Percentiles rank a stretch among this genome's conserved stretches.
Evolutionary conservation across 1,140 invertebrate species (phyloP).

Genomic region (Gyrodactylus bullatarudis): DNA sequence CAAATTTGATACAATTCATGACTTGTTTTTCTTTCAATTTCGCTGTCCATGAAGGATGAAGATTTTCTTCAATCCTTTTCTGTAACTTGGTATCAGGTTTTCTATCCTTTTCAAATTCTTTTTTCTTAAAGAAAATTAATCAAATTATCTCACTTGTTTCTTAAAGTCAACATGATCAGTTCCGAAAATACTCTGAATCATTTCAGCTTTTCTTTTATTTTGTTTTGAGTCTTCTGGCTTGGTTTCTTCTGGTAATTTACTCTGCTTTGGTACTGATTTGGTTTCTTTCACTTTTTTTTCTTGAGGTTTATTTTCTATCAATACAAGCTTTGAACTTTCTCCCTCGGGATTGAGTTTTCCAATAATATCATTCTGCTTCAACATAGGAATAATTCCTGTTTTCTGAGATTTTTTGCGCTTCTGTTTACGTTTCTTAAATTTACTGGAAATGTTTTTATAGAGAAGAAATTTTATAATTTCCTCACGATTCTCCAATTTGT

Average conservation of each 20-base stretch:
- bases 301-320: background rate
- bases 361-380: background rate
- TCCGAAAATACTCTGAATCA: background rate
- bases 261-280: background rate
- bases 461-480: background rate
- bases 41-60: background rate
- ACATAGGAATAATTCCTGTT: background rate
- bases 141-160: background rate
- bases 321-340: background rate
- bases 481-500: background rate
- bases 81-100: background rate
- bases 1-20: background rate
- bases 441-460: background rate
- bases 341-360: no score
- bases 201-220: background rate
- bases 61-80: background rate
- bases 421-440: background rate
- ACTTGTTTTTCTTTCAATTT: background rate
- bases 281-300: background rate
- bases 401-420: background rate
- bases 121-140: background rate
- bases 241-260: background rate
- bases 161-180: background rate
- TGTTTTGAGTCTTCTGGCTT: background rate
- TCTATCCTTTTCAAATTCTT: background rate